Conservation (phyloP, 2,797 vertebrate genomes). For the Cyclopterus lumpus region DNA sequence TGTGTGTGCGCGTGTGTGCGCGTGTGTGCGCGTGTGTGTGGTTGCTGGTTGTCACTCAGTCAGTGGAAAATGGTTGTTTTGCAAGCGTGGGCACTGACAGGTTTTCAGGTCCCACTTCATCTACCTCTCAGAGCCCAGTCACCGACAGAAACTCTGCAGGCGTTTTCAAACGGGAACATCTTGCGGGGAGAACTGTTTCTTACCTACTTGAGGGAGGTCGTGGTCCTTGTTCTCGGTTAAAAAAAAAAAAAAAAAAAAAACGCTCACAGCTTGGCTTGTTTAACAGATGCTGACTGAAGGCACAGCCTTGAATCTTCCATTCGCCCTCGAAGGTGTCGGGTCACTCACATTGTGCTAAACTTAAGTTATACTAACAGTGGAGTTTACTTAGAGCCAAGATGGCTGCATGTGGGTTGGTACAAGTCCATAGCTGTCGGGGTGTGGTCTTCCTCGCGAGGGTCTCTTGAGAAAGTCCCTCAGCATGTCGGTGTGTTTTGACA, state of each 20-base stretch:
- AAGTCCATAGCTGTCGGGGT: constrained; percentile 44
- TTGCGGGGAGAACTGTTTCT: neutral
- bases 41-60: constrained; percentile 43
- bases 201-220: neutral
- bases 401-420: constrained; percentile 34
- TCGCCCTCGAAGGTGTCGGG: constrained; percentile 38
- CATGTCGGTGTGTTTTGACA: constrained; percentile 70
- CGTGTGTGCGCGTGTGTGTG: neutral
- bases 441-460: constrained; percentile 54
- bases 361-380: constrained; percentile 13
- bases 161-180: constrained; percentile 30
- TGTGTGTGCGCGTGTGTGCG: constrained; percentile 18
- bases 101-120: constrained; percentile 46
- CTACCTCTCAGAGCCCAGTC: constrained; percentile 26
- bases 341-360: constrained; percentile 52
- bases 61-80: constrained; percentile 62
- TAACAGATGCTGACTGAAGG: constrained; percentile 11
- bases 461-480: constrained; percentile 53
- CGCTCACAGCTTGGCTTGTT: neutral
- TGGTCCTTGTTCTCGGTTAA: neutral
- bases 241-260: neutral
- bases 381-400: constrained; percentile 56
- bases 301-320: constrained; percentile 20
- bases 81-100: constrained; percentile 52
- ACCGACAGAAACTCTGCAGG: constrained; percentile 16